Evolutionary conservation across 2,113 vertebrate genomes (phyloP).

Genomic region (Pterocles burchelli): DNA sequence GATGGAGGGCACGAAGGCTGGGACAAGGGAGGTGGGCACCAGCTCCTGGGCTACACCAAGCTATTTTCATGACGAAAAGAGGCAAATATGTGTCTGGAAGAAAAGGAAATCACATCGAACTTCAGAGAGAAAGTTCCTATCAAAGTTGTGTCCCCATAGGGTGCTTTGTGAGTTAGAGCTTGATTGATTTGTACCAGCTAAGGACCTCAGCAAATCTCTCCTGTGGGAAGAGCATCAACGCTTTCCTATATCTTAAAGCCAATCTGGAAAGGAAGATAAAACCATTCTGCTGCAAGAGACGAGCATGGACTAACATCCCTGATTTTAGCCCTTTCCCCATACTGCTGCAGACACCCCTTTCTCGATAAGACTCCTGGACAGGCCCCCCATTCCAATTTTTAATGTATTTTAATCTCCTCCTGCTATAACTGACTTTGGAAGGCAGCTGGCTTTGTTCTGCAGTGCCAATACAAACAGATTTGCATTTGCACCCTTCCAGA

Average conservation of each 20-base stretch:
- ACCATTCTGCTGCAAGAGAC: neutral
- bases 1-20: neutral
- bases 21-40: neutral
- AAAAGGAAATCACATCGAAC: slow-evolving; percentile 31
- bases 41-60: neutral
- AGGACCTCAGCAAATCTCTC: slow-evolving; percentile 56
- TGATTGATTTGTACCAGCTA: slow-evolving; percentile 50
- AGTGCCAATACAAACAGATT: neutral
- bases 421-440: neutral
- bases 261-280: slow-evolving; percentile 38
- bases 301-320: neutral
- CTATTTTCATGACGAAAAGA: neutral
- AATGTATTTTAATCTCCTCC: neutral
- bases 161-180: slow-evolving; percentile 42
- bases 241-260: slow-evolving; percentile 8
- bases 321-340: neutral
- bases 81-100: neutral
- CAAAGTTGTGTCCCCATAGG: slow-evolving; percentile 16
- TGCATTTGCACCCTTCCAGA: neutral
- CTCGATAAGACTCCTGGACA: neutral
- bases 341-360: neutral
- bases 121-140: slow-evolving; percentile 33
- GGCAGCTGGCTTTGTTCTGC: neutral
- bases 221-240: slow-evolving; percentile 3
- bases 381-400: neutral